These are phyloP conservation scores for Geotrupes spiniger DNA, from an alignment of 2,888 invertebrate species.

Conservation along the genomic window DNA sequence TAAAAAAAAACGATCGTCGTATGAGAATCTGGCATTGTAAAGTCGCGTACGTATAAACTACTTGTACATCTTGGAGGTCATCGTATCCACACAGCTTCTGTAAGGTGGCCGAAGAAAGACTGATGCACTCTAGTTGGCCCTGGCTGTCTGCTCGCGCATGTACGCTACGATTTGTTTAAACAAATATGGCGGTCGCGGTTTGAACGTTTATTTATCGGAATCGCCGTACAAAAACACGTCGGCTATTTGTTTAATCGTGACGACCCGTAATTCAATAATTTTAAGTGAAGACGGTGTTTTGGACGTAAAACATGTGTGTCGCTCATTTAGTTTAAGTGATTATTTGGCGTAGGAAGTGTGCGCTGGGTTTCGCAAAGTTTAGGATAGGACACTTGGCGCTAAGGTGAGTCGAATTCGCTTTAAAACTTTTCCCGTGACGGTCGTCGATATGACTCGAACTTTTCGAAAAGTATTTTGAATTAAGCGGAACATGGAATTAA, in stretches of 20 bases:
- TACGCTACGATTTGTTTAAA: constrained; percentile 18
- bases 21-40: constrained; percentile 10
- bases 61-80: constrained; percentile 30
- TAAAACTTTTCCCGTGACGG: no score
- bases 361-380: no score
- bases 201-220: constrained; percentile 2
- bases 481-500: no score
- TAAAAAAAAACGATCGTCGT: constrained; percentile 6
- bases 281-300: not conserved
- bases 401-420: no score
- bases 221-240: not conserved
- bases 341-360: not conserved
- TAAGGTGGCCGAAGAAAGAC: constrained; percentile 29
- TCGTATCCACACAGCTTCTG: constrained; percentile 31
- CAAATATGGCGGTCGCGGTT: constrained; percentile 18
- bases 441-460: no score
- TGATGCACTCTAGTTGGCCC: constrained; percentile 28
- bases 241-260: not conserved
- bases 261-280: not conserved
- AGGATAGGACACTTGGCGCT: no score
- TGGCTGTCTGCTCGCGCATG: constrained; percentile 25
- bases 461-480: no score
- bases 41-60: constrained; percentile 21
- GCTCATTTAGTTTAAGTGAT: constrained; percentile 11
- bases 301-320: constrained; percentile 2